Conservation (phyloP, 2,888 invertebrate genomes). For the Dryomyza anilis region DNA sequence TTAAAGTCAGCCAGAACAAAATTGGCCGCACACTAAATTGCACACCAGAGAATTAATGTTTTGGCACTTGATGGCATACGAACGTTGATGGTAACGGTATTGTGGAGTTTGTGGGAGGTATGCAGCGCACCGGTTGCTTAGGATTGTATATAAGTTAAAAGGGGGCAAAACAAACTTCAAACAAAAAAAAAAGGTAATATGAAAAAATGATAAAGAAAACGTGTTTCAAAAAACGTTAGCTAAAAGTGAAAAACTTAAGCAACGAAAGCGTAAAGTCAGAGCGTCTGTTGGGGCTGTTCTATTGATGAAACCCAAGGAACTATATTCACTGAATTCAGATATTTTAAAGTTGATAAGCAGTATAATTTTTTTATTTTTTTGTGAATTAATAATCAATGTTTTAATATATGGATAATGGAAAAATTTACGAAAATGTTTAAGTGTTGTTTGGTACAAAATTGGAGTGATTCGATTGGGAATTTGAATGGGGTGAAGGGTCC, state of each 20-base stretch:
- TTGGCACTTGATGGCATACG: slow-evolving; percentile 33
- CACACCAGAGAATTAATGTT: slow-evolving; percentile 52
- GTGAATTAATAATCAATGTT: too few species aligned
- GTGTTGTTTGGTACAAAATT: too few species aligned
- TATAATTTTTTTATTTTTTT: too few species aligned
- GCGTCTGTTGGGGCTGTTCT: neutral
- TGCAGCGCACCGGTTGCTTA: neutral
- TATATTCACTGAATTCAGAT: too few species aligned
- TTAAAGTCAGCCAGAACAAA: slow-evolving; percentile 35
- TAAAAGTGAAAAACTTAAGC: slow-evolving; percentile 3
- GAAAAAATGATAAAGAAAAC: neutral
- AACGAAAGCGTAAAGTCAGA: slow-evolving; percentile 2
- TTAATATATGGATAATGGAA: too few species aligned
- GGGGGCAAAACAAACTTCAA: too few species aligned
- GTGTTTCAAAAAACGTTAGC: neutral
- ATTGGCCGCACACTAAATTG: slow-evolving; percentile 52
- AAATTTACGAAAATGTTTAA: too few species aligned
- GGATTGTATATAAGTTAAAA: neutral
- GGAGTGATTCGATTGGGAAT: too few species aligned
- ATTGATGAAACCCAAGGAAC: too few species aligned
- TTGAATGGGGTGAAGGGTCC: too few species aligned
- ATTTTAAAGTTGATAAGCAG: too few species aligned
- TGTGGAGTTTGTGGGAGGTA: neutral
- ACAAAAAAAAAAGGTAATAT: neutral
- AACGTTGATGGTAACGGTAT: neutral